A percentile compares a stretch with the other conserved stretches of the same genome.
These are phyloP conservation scores for Arizona elegans DNA, from an alignment of 2,113 vertebrate genomes.

Conservation along the genomic window DNA sequence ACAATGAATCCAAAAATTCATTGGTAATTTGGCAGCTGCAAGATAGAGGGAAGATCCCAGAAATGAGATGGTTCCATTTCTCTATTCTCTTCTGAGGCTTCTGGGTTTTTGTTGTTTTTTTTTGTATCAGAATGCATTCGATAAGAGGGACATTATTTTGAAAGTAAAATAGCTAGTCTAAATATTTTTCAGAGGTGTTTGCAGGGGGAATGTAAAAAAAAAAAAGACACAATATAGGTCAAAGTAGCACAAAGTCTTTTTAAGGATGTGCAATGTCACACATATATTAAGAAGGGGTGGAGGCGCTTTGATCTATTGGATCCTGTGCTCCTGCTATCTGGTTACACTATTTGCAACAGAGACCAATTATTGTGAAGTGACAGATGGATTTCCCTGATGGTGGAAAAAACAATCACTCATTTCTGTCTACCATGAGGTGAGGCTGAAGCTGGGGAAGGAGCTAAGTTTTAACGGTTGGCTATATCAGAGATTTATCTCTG, in stretches of 20 bases:
- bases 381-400: neutral
- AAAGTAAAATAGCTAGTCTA: neutral
- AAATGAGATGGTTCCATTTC: neutral
- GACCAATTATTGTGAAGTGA: neutral
- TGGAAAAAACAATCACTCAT: neutral
- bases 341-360: neutral
- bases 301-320: neutral
- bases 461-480: neutral
- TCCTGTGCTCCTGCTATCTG: neutral
- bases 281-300: neutral
- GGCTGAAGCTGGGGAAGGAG: neutral
- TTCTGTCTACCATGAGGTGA: neutral
- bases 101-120: neutral
- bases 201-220: neutral
- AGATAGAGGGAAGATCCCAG: neutral
- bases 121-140: neutral
- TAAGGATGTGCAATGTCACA: neutral
- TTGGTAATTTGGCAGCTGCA: neutral
- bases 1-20: neutral
- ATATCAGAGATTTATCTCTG: neutral
- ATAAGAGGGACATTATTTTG: neutral
- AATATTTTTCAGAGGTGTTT: neutral
- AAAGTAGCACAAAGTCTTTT: neutral
- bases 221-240: neutral
- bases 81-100: neutral